These are phyloP conservation scores for Psittacula echo DNA, from an alignment of 2,797 vertebrate species.

Conservation along the genomic window DNA sequence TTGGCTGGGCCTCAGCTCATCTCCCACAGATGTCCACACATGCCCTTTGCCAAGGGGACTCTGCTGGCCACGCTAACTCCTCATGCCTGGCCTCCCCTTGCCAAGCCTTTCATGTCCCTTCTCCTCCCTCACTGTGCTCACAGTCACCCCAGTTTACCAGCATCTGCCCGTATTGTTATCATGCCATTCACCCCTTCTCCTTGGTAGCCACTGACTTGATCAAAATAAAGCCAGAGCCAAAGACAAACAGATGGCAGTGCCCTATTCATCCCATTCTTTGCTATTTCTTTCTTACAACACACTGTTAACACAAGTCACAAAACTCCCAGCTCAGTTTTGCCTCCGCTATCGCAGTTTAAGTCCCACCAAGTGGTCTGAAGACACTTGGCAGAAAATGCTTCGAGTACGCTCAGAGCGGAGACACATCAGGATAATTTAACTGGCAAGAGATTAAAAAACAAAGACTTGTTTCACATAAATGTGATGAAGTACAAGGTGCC, in stretches of 20 bases:
- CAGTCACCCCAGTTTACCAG: not conserved
- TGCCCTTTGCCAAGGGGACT: constrained; percentile 43
- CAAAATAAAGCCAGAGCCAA: not conserved
- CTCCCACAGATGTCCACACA: not conserved
- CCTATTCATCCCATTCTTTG: not conserved
- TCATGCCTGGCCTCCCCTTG: not conserved
- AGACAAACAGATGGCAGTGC: not conserved
- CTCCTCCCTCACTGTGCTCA: not conserved
- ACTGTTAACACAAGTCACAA: not conserved
- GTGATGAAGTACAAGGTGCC: not conserved
- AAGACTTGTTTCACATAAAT: not conserved
- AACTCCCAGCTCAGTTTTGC: not conserved
- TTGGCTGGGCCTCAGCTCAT: not conserved
- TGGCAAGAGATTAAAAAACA: not conserved
- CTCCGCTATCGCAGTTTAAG: not conserved
- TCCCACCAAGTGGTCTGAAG: not conserved
- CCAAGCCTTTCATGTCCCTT: not conserved
- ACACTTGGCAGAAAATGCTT: not conserved
- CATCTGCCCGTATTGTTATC: accelerated
- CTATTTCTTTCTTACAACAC: not conserved
- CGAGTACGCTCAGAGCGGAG: not conserved
- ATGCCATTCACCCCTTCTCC: not conserved
- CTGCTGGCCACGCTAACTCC: not conserved
- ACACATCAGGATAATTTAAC: not conserved
- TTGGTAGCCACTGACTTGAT: not conserved